Base-by-base conservation (phyloP, 2,797 vertebrate genomes). In the Hemitrygon akajei region DNA sequence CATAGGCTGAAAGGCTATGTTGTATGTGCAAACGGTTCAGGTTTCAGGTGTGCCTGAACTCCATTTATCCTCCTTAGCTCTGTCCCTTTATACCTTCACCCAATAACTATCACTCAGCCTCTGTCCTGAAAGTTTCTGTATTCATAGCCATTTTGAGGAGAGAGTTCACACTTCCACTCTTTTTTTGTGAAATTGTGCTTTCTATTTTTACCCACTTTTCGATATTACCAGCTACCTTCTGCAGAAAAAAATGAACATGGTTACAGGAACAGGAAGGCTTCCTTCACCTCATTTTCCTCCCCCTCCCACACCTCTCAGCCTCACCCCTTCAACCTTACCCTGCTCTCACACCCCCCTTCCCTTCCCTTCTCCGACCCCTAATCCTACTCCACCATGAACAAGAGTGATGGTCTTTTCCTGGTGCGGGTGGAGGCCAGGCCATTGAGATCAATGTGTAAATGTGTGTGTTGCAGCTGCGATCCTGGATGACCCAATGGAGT, bases 401-500 rank as follows among this genome's bases (percentile, higher is more conserved):
- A 94, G 37, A 94, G 94, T 94, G 94, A 94, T 93, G 93, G 94
- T 95, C 93, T 56, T 9, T 79, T 16, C 25, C 14, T 3, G 75
- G 66, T n/a, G 18, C 30, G 18, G 30, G 25, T 6, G 0, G 18
- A 25, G 60, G 58, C 7, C 63, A 40, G 25, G 25, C 25, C 20
- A 25, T 73, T 40, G 25, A 47, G 2, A 11, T 73, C 71, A 93
- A 66, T 71, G 37, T 5, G 25, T 73, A 22, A 75, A 76, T 58
- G 60, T 93, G 66, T 93, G 34, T 93, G 89, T 94, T 27, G 0
- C 96, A 99, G 99, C 99, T 95, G 99, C 99, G 96, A 98, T 99
- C 95, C 97, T 99, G 94, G 98, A 99, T 93, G 98, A 99, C 96
- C 99, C 98, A 56, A 99, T 99, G 98, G 99, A 99, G 96, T 99